phyloP scores from a whole-genome alignment of 2,113 vertebrate genomes.

The Lichenostomus cassidix region DNA sequence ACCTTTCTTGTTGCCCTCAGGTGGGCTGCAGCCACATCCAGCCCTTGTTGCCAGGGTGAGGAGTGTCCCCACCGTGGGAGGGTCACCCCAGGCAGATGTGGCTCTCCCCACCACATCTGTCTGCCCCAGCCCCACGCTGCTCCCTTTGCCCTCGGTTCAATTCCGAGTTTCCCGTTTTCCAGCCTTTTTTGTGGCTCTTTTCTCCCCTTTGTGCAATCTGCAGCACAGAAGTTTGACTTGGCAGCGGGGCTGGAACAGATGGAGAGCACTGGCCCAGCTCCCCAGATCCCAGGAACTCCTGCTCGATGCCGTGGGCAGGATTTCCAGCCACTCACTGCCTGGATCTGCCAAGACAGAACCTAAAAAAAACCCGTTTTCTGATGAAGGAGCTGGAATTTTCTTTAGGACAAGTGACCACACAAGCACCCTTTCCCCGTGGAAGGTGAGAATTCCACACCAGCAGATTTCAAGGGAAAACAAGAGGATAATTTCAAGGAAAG shows the following conservation, averaged over 20 bases:
- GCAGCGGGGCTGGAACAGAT: slow-evolving; percentile 28
- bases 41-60: neutral
- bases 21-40: neutral
- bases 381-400: slow-evolving; percentile 8
- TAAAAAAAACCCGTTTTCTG: neutral
- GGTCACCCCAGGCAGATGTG: neutral
- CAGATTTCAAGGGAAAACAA: neutral
- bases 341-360: neutral
- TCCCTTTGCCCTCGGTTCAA: neutral
- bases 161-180: neutral
- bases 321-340: slow-evolving; percentile 35
- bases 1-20: slow-evolving; percentile 8
- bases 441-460: neutral
- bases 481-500: neutral
- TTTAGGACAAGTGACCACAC: neutral
- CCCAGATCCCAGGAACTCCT: slow-evolving; percentile 48
- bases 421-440: neutral
- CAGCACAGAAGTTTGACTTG: slow-evolving; percentile 33
- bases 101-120: neutral
- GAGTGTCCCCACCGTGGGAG: neutral
- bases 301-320: neutral
- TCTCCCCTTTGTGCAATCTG: neutral
- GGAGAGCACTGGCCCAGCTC: slow-evolving; percentile 27
- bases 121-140: neutral
- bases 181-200: neutral